A percentile compares a stretch with the other conserved stretches of the same genome.
phyloP scores from a whole-genome alignment of 2,888 invertebrate species.

The Cyclophora albipunctata region DNA sequence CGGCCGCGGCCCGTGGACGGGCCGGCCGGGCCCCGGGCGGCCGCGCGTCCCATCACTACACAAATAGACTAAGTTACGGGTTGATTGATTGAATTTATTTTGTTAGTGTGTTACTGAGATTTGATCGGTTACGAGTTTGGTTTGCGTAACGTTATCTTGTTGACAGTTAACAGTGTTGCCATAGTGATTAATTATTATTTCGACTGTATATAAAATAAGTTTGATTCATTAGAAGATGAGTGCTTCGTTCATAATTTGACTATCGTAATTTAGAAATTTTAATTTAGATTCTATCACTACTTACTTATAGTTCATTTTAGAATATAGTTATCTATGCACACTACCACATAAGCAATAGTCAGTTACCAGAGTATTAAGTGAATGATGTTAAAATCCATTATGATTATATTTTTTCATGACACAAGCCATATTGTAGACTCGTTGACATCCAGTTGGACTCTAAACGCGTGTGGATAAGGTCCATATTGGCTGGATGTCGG shows the following conservation, averaged over 20 bases:
- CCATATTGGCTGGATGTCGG: too few relatives aligned
- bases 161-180: conserved; percentile 72
- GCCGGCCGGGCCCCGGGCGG: conserved; percentile 22
- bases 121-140: conserved; percentile 50
- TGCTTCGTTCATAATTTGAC: conserved; percentile 50
- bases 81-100: conserved; percentile 39
- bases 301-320: conserved; percentile 38
- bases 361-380: conserved; percentile 66
- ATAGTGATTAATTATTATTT: conserved; percentile 69
- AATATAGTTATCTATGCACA: conserved; percentile 48
- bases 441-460: not conserved
- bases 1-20: conserved; percentile 23
- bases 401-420: conserved; percentile 57
- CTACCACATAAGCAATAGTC: conserved; percentile 53
- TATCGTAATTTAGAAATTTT: conserved; percentile 28
- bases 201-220: conserved; percentile 68
- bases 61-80: conserved; percentile 40
- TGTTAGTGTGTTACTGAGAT: conserved; percentile 59
- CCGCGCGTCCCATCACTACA: conserved; percentile 24
- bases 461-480: not conserved
- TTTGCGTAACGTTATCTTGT: conserved; percentile 64
- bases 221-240: conserved; percentile 60
- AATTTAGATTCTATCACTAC: conserved; percentile 36
- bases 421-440: conserved; percentile 24
- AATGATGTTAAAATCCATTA: conserved; percentile 24